A percentile compares a stretch with the other conserved stretches of the same genome.
Evolutionary conservation across 2,797 vertebrate genomes (phyloP).

Genomic region (Cynodonichthys magdalenae): DNA sequence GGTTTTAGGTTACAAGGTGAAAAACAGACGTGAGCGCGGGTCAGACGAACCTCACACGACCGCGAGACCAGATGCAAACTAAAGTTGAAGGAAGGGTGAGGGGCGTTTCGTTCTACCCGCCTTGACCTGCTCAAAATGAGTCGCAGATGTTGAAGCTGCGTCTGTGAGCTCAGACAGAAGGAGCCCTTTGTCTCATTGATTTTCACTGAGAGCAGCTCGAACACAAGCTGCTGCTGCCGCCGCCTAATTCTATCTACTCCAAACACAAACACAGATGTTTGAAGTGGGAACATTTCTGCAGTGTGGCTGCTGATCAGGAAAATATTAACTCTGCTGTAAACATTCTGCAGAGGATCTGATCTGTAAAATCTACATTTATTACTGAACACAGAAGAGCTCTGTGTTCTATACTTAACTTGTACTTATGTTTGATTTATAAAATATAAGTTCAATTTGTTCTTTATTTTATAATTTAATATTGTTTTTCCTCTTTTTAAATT

Average conservation of each 20-base stretch:
- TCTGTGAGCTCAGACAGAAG: slow-evolving; percentile 55
- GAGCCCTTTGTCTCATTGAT: slow-evolving; percentile 61
- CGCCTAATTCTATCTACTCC: slow-evolving; percentile 32
- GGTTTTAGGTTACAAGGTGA: slow-evolving; percentile 7
- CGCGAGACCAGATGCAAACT: slow-evolving; percentile 43
- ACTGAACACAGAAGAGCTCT: neutral
- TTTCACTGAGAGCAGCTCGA: slow-evolving; percentile 13
- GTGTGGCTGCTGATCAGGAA: slow-evolving; percentile 20
- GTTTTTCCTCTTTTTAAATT: too few relatives aligned
- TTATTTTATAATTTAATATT: too few relatives aligned
- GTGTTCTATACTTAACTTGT: too few relatives aligned
- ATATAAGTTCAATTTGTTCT: too few relatives aligned
- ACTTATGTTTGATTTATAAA: too few relatives aligned
- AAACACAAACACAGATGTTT: slow-evolving; percentile 34
- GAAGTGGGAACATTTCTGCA: slow-evolving; percentile 8
- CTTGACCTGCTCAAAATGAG: slow-evolving; percentile 66
- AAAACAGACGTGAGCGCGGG: slow-evolving; percentile 15
- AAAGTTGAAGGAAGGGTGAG: slow-evolving; percentile 15
- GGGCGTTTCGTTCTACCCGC: slow-evolving; percentile 22
- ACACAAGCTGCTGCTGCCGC: slow-evolving; percentile 46
- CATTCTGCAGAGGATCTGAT: neutral
- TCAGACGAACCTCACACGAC: slow-evolving; percentile 32
- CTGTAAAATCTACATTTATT: neutral
- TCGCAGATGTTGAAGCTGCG: slow-evolving; percentile 67
- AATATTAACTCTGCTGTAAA: neutral